phyloP scores from a whole-genome alignment of 2,888 invertebrate genomes.

The Tribolium freemani region DNA sequence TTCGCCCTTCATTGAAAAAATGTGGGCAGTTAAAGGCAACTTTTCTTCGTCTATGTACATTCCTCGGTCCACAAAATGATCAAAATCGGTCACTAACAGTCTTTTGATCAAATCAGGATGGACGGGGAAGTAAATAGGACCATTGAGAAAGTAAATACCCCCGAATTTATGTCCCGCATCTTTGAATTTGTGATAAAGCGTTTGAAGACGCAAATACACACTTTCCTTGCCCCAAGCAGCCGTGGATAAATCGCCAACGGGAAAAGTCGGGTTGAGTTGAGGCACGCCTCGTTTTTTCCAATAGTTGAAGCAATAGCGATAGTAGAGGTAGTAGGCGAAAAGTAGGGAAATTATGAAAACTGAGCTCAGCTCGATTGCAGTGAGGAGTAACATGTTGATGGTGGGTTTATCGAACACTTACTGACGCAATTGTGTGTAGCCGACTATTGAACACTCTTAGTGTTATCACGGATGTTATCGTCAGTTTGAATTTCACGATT shows the following conservation, averaged over 20 bases:
- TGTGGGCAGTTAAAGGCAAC: constrained; percentile 27
- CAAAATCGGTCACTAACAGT: constrained; percentile 56
- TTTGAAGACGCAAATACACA: constrained; percentile 16
- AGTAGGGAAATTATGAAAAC: constrained; percentile 10
- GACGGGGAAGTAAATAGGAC: constrained; percentile 50
- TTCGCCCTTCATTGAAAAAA: constrained; percentile 37
- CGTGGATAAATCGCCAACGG: constrained; percentile 19
- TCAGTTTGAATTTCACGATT: neutral
- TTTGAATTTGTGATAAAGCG: constrained; percentile 45
- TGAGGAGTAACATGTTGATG: constrained; percentile 7
- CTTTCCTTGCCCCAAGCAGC: constrained; percentile 20
- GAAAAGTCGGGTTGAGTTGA: constrained; percentile 20
- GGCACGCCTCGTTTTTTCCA: constrained; percentile 35
- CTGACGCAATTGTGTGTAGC: neutral
- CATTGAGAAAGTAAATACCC: constrained; percentile 47
- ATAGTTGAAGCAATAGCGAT: constrained; percentile 31
- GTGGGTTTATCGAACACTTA: neutral
- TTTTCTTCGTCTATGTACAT: constrained; percentile 33
- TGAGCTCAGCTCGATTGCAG: constrained; percentile 5
- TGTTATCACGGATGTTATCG: too few relatives aligned
- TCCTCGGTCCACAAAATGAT: constrained; percentile 48
- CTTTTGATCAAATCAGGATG: constrained; percentile 55
- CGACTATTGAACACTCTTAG: neutral
- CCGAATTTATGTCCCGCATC: constrained; percentile 37
- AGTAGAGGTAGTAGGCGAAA: constrained; percentile 22